Evolutionary conservation across 2,113 vertebrate species (phyloP).

Genomic region (Coturnix japonica): DNA sequence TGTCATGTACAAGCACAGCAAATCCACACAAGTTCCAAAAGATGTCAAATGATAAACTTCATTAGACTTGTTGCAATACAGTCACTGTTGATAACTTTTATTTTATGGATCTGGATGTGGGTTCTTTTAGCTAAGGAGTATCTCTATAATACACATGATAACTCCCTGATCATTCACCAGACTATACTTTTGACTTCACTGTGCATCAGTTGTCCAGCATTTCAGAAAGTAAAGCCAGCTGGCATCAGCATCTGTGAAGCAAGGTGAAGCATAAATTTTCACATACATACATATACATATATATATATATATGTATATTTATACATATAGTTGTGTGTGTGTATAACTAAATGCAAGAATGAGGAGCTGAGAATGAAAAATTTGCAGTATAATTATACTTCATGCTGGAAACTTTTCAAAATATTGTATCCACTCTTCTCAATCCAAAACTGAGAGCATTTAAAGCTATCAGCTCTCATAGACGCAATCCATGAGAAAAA

Average conservation of each 20-base stretch:
- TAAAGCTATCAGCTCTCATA: conserved; percentile 57
- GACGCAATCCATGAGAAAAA: conserved; percentile 54
- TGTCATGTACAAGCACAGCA: not conserved
- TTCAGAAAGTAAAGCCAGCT: not conserved
- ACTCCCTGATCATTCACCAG: not conserved
- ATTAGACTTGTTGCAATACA: not conserved
- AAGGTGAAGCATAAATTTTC: not conserved
- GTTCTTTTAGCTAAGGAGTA: not conserved
- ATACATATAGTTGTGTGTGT: too few species aligned
- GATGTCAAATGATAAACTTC: not conserved
- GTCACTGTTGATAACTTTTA: not conserved
- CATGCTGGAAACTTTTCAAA: conserved; percentile 48
- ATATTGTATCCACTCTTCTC: conserved; percentile 57
- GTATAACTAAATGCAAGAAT: conserved; percentile 6
- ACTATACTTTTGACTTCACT: not conserved
- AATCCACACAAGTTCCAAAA: not conserved
- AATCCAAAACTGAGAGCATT: conserved; percentile 59
- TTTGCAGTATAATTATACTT: conserved; percentile 56
- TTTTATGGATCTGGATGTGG: not conserved
- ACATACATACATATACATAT: not conserved
- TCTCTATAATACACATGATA: not conserved
- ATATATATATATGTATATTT: too few species aligned
- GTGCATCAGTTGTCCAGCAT: not conserved
- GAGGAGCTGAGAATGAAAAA: not conserved
- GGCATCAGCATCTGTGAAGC: conserved; percentile 8